Evolutionary conservation across 2,888 invertebrate species (phyloP).

Genomic region (Pterobdella sp.): DNA sequence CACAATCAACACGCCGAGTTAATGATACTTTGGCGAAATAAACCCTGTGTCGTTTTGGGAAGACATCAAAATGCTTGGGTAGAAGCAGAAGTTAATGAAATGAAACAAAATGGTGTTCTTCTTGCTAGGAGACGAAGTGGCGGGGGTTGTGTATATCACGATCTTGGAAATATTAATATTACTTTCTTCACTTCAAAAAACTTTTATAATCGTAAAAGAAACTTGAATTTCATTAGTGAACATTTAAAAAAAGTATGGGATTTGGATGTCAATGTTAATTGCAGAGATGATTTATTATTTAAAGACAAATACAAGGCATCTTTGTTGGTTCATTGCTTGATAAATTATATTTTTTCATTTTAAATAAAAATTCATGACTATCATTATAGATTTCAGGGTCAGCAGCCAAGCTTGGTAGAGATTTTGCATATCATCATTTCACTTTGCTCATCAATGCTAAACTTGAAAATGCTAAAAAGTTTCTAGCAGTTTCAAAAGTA

Average conservation of each 20-base stretch:
- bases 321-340: constrained; percentile 12
- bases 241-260: constrained; percentile 75
- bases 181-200: constrained; percentile 79
- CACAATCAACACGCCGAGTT: constrained; percentile 59
- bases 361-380: not conserved
- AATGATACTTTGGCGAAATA: constrained; percentile 82
- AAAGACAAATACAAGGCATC: constrained; percentile 56
- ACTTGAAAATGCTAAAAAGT: constrained; percentile 24
- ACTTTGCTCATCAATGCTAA: constrained; percentile 77
- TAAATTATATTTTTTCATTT: not conserved
- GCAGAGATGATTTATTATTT: constrained; percentile 77
- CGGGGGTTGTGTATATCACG: constrained; percentile 91
- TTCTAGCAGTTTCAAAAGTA: constrained; percentile 27
- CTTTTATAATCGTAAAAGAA: constrained; percentile 74
- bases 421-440: constrained; percentile 92
- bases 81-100: constrained; percentile 70
- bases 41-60: constrained; percentile 89
- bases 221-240: constrained; percentile 75
- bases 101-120: constrained; percentile 63
- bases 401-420: constrained; percentile 79
- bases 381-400: constrained; percentile 77
- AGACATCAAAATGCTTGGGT: constrained; percentile 93
- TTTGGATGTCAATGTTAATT: constrained; percentile 66
- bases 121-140: constrained; percentile 86
- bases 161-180: constrained; percentile 59